Conservation (phyloP, 2,797 vertebrate species). For the Syndactyla subalaris region DNA sequence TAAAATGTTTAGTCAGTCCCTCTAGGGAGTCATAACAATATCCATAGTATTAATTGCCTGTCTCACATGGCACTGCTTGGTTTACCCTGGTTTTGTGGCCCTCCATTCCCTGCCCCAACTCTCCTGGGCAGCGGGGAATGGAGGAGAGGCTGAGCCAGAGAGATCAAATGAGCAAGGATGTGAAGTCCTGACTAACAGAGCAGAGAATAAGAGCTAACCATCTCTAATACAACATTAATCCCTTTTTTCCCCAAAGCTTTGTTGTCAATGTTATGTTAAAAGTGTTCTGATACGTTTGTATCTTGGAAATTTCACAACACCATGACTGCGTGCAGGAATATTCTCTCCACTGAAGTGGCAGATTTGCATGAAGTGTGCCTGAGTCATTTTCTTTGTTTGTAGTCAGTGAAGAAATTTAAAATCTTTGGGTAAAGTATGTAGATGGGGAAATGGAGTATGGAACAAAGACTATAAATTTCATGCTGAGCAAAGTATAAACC, state of each 20-base stretch:
- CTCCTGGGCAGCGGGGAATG: rapidly evolving
- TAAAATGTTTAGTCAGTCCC: neutral
- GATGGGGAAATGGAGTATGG: neutral
- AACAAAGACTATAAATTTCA: neutral
- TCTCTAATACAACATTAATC: neutral
- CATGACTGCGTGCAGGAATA: neutral
- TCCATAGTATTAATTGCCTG: neutral
- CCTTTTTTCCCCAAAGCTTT: neutral
- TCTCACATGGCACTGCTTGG: neutral
- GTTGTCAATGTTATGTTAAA: neutral
- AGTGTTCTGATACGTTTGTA: neutral
- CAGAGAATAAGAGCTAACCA: neutral
- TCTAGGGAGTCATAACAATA: neutral
- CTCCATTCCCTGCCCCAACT: rapidly evolving
- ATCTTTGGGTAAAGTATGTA: neutral
- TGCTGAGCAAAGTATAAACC: neutral
- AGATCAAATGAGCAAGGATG: neutral
- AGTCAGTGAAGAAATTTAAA: neutral
- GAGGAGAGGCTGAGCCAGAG: neutral
- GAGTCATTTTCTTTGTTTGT: neutral
- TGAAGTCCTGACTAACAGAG: neutral
- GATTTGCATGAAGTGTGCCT: neutral
- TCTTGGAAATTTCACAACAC: neutral
- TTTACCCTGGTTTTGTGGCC: neutral
- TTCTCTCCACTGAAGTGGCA: neutral